Base-by-base conservation (phyloP, 1,140 invertebrate genomes). In the Solenopsis fugax region DNA sequence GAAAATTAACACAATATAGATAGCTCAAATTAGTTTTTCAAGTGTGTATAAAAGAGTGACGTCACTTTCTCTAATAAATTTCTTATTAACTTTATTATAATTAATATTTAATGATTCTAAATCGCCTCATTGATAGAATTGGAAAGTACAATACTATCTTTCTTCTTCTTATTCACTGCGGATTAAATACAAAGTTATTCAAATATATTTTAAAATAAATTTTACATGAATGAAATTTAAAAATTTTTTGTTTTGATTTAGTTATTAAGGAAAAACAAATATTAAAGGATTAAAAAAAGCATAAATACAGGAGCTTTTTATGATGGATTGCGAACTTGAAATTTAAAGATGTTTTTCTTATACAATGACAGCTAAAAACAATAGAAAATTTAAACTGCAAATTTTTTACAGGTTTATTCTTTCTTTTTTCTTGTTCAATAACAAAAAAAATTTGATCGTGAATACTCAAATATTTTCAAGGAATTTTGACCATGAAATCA, bases 41-140 rank as follows among this genome's bases (percentile, higher is more conserved):
- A 18, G 34, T n/a, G 9, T 5, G 13, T 41, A 24, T 12, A 7
- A 34, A 54, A 69, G 45, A 13, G 48, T 41, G 16, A 81, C 29
- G 16, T 69, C n/a, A 71, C 64, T 81, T 81, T 71, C 78, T 29
- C 65, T 16, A 54, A 56, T 71, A n/a, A 71, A 56, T 10, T 54
- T 72, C 45, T 54, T 24, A 54, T 71, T 69, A 80, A 54, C 4
- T 21, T 16, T 24, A 54, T 54, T 34, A 54, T 54, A 54, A 45
- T 2, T 13, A 10, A 5, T 10, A 12, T 24, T 37, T 71, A 50
- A 78, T 65, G 12, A 29, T n/a, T 45, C 24, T 67, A 6, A 65
- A 67, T 3, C 10, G 18, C 52, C 52, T 50, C 45, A 7, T 52
- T 80, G 67, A 34, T 52, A 41, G n/a, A 78, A 34, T 29, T 34